Conservation (phyloP, 2,113 vertebrate genomes). For the Muntiacus reevesi region DNA sequence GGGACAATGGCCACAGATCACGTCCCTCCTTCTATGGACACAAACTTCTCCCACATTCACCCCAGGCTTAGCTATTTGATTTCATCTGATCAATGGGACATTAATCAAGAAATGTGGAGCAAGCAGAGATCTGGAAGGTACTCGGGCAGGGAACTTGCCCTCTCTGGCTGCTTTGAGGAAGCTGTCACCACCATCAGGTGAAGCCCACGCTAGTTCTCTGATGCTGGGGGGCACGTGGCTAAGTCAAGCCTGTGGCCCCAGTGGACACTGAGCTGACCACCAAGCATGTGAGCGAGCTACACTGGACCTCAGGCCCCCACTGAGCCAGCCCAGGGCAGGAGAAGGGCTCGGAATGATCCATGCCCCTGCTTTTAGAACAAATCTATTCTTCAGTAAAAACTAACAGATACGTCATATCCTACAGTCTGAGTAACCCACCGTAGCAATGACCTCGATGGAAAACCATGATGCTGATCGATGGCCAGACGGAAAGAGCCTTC, state of each 20-base stretch:
- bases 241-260: neutral
- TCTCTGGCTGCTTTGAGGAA: neutral
- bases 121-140: neutral
- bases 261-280: neutral
- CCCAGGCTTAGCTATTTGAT: neutral
- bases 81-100: neutral
- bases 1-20: neutral
- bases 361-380: too few relatives aligned
- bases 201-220: neutral
- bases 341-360: neutral
- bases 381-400: neutral
- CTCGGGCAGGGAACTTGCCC: rapidly evolving
- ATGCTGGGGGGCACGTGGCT: neutral
- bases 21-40: rapidly evolving
- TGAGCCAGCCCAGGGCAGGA: neutral
- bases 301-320: neutral
- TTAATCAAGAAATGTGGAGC: neutral
- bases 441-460: neutral
- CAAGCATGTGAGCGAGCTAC: neutral
- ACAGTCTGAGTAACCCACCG: neutral
- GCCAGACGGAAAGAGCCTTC: neutral
- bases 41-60: neutral
- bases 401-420: neutral
- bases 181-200: neutral
- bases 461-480: neutral